A percentile compares a stretch with the other conserved stretches of the same genome.
Conservation (phyloP, 2,113 vertebrate species). For the Oreochromis niloticus region DNA sequence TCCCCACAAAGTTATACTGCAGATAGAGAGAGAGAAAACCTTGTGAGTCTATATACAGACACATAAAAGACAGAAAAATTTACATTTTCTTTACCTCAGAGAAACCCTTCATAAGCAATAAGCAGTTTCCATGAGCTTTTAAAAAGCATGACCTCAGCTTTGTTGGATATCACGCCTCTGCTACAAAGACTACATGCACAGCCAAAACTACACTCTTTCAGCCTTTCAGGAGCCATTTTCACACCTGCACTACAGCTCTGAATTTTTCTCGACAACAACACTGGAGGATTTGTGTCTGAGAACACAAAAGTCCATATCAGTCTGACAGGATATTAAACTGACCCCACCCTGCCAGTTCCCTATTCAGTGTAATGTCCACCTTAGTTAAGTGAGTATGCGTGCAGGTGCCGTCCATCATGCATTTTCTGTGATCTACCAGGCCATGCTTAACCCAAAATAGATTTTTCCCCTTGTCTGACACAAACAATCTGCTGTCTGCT, state of each 20-base stretch:
- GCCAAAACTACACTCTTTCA: not conserved
- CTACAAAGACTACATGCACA: not conserved
- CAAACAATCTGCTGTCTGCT: not conserved
- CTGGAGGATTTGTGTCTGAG: not conserved
- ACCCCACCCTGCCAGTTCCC: not conserved
- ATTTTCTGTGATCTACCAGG: not conserved
- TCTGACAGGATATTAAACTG: not conserved
- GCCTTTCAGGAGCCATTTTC: not conserved
- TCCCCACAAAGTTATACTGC: constrained; percentile 82
- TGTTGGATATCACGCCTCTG: not conserved
- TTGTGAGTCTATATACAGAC: not conserved
- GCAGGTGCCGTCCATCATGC: not conserved
- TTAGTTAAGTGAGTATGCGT: not conserved
- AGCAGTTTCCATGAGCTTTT: not conserved
- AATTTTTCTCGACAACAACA: not conserved
- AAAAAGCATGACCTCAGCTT: not conserved
- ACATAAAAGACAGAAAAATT: not conserved
- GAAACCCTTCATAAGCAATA: not conserved
- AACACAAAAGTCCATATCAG: not conserved
- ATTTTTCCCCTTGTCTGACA: not conserved
- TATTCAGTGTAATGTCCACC: not conserved
- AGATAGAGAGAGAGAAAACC: constrained; percentile 26
- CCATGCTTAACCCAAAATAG: not conserved
- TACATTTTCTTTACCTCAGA: not conserved
- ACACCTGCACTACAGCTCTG: not conserved